phyloP scores from a whole-genome alignment of 92 coral and sea anemone species.

The Montipora capitata region DNA sequence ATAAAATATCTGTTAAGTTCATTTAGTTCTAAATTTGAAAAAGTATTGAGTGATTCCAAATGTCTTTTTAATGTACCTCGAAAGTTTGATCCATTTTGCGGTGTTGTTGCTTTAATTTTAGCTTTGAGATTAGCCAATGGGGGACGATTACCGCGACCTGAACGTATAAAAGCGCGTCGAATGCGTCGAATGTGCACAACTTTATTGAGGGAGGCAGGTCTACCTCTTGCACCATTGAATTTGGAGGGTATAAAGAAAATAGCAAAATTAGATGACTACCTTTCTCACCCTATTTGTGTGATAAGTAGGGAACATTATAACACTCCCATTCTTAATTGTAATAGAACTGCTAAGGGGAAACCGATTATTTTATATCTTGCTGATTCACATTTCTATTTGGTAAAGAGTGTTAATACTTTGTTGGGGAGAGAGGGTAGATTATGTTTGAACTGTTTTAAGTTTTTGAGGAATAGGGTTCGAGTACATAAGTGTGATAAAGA shows the following conservation, averaged over 20 bases:
- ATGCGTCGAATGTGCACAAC: too few relatives aligned
- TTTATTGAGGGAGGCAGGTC: too few relatives aligned
- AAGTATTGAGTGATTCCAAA: background rate
- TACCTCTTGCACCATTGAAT: too few relatives aligned
- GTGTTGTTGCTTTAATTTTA: background rate
- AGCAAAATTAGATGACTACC: background rate
- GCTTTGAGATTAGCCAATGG: background rate
- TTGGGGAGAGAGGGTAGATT: background rate
- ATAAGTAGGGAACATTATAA: background rate
- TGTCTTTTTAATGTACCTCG: background rate
- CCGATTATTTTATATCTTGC: background rate
- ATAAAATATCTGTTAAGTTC: background rate
- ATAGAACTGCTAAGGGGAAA: background rate
- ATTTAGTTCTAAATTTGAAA: background rate
- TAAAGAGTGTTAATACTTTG: background rate
- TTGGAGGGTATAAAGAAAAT: too few relatives aligned
- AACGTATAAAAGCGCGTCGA: background rate
- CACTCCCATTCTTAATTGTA: background rate
- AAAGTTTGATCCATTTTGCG: background rate
- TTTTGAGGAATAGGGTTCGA: background rate
- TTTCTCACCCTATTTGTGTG: background rate
- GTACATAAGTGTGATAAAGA: background rate
- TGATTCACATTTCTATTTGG: background rate
- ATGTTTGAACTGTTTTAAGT: background rate
- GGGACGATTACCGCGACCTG: background rate